Conservation (phyloP, 2,888 invertebrate genomes). For the Ypsolopha sequella region DNA sequence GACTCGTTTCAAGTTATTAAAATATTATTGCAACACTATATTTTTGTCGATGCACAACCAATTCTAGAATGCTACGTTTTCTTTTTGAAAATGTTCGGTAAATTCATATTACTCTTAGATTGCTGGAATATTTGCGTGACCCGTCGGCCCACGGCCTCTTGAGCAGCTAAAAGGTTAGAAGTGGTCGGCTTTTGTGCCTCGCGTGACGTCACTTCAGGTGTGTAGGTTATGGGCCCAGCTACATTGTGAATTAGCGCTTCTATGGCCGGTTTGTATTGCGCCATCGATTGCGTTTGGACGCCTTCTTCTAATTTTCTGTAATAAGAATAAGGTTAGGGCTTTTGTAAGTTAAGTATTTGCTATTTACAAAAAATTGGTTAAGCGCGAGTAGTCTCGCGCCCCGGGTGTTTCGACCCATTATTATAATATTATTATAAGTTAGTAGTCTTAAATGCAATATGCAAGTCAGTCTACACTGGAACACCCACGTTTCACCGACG, state of each 20-base stretch:
- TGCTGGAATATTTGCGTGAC: conserved; percentile 64
- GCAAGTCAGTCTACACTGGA: no score
- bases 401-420: no score
- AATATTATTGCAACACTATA: no score
- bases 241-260: conserved; percentile 49
- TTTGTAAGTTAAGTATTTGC: no score
- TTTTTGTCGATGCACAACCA: not conserved
- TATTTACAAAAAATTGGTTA: no score
- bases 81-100: conserved; percentile 64
- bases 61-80: conserved; percentile 35
- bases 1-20: no score
- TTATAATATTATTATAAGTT: no score
- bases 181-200: not conserved
- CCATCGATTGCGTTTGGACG: conserved; percentile 38
- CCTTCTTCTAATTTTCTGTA: conserved; percentile 53
- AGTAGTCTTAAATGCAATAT: no score
- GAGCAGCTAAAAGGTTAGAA: conserved; percentile 24
- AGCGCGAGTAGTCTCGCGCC: no score
- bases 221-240: conserved; percentile 15
- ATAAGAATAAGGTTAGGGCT: conserved; percentile 3
- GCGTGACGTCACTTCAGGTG: not conserved
- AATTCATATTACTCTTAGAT: conserved; percentile 56
- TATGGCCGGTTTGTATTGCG: conserved; percentile 48
- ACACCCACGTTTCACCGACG: no score
- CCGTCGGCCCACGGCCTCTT: conserved; percentile 49